A percentile compares a stretch with the other conserved stretches of the same genome.
Conservation (phyloP, 1,140 invertebrate genomes). For the Heterodera carotae region DNA sequence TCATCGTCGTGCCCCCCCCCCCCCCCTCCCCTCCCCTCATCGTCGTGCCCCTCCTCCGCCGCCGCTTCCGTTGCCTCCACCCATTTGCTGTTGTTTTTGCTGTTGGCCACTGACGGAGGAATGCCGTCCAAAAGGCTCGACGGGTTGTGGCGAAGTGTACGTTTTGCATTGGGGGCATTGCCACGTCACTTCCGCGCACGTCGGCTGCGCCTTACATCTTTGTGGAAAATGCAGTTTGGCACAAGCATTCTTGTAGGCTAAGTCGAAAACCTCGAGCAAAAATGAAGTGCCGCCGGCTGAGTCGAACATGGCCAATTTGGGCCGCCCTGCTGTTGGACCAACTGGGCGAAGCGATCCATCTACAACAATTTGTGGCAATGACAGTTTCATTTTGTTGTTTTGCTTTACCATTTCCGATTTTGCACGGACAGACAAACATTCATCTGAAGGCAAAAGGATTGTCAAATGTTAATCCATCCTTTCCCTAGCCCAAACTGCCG, state of each 20-base stretch:
- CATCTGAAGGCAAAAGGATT: constrained; percentile 44
- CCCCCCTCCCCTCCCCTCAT: neutral
- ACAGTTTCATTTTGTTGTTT: neutral
- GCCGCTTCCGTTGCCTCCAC: neutral
- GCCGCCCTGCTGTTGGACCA: constrained; percentile 52
- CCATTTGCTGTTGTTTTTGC: constrained; percentile 14
- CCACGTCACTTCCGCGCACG: constrained; percentile 58
- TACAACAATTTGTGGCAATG: neutral
- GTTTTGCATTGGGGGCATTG: constrained; percentile 63
- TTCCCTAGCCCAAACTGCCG: neutral
- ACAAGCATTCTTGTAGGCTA: neutral
- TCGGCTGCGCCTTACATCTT: constrained; percentile 56
- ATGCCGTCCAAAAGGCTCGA: constrained; percentile 1
- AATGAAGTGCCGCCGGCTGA: neutral
- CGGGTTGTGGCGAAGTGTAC: constrained; percentile 33
- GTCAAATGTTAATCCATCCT: neutral
- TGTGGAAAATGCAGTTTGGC: neutral
- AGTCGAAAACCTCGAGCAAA: neutral
- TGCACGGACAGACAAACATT: constrained; percentile 61
- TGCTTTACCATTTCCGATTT: constrained; percentile 45
- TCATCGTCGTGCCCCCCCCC: neutral
- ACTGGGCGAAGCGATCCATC: constrained; percentile 55
- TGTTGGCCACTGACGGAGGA: neutral
- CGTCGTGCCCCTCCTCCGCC: constrained; percentile 7
- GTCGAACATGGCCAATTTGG: neutral